Conservation (phyloP, 2,797 vertebrate genomes). For the Melanotaenia trifasciata region DNA sequence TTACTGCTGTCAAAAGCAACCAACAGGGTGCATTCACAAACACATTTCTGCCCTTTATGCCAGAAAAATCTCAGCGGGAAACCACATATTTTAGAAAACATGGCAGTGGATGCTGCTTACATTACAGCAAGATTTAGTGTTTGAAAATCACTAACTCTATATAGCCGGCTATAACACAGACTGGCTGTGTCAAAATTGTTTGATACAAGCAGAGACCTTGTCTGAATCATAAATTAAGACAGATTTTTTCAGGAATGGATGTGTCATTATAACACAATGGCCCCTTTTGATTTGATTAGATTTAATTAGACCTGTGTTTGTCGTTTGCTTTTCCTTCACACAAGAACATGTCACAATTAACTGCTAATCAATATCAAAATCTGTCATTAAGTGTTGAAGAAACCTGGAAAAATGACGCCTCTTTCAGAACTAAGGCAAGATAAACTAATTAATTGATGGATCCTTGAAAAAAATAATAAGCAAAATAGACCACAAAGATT, state of each 20-base stretch:
- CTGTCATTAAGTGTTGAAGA: background rate
- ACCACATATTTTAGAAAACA: slow-evolving; percentile 37
- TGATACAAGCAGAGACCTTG: slow-evolving; percentile 45
- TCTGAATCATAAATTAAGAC: slow-evolving; percentile 55
- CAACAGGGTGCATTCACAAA: background rate
- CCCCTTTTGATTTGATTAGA: slow-evolving; percentile 41
- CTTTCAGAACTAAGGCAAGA: background rate
- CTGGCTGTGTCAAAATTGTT: slow-evolving; percentile 29
- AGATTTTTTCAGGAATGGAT: slow-evolving; percentile 29
- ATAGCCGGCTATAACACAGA: no score
- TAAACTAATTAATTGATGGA: slow-evolving; percentile 4
- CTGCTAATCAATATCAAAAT: slow-evolving; percentile 5
- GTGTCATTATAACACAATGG: slow-evolving; percentile 33
- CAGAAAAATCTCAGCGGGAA: slow-evolving; percentile 25
- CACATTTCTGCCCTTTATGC: slow-evolving; percentile 16
- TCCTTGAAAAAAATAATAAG: background rate
- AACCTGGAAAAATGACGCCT: background rate
- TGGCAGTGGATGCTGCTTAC: slow-evolving; percentile 43
- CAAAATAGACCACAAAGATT: no score
- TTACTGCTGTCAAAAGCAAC: background rate
- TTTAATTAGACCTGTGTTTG: slow-evolving; percentile 51
- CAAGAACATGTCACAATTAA: slow-evolving; percentile 17
- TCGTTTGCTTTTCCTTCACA: slow-evolving; percentile 23
- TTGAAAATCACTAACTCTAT: slow-evolving; percentile 4
- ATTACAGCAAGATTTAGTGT: slow-evolving; percentile 57